These are phyloP conservation scores for Melieria omissa DNA, from an alignment of 2,888 invertebrate genomes.

Conservation along the genomic window DNA sequence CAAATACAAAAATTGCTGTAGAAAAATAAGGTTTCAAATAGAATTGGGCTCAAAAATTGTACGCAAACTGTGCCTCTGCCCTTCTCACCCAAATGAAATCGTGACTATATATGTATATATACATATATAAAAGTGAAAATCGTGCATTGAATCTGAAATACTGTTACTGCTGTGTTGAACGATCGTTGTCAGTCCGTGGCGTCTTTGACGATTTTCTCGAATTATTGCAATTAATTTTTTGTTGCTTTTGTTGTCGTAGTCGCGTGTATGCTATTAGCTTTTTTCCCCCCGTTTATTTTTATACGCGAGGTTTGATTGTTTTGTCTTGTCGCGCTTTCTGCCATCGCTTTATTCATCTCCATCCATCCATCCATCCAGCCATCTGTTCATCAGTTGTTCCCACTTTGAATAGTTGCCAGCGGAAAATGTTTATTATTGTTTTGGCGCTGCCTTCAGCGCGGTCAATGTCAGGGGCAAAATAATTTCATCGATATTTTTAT, in stretches of 20 bases:
- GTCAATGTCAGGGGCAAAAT: constrained; percentile 43
- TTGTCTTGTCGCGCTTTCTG: background rate
- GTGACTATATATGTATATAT: too few relatives aligned
- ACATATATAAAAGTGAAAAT: too few relatives aligned
- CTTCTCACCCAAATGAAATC: too few relatives aligned
- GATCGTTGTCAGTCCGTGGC: background rate
- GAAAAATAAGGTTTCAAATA: too few relatives aligned
- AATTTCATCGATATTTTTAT: constrained; percentile 17
- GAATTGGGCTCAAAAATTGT: too few relatives aligned
- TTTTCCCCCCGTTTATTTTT: background rate
- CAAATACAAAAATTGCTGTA: too few relatives aligned
- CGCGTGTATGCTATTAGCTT: too few relatives aligned
- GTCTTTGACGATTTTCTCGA: background rate
- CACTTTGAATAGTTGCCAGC: too few relatives aligned
- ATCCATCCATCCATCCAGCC: background rate
- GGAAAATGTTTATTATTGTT: too few relatives aligned
- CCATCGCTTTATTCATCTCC: too few relatives aligned
- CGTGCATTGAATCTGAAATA: background rate
- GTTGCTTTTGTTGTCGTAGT: background rate
- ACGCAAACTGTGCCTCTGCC: too few relatives aligned
- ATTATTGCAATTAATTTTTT: constrained; percentile 1
- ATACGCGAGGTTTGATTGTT: background rate
- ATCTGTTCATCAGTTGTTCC: too few relatives aligned
- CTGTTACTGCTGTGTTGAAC: background rate
- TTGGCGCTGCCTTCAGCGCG: background rate